A percentile compares a stretch with the other conserved stretches of the same genome.
Evolutionary conservation across 2,113 vertebrate genomes (phyloP).

Genomic region (Paradoxurus hermaphroditus): DNA sequence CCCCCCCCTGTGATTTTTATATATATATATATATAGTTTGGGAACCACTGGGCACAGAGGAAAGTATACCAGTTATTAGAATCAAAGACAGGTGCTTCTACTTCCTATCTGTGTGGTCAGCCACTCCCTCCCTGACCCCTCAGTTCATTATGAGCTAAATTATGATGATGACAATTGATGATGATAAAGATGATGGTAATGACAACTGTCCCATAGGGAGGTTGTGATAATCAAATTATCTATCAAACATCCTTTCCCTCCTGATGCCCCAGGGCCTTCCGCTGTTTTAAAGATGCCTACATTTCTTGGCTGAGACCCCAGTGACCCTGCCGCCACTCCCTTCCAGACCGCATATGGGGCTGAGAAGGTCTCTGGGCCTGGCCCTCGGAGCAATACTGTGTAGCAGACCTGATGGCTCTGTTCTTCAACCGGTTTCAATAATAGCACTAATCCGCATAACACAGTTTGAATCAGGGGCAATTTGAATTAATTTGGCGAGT

Average conservation of each 20-base stretch:
- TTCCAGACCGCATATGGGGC: not conserved
- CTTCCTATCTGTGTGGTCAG: not conserved
- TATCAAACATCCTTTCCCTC: not conserved
- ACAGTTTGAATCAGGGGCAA: not conserved
- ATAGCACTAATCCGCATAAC: not conserved
- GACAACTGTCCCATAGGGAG: not conserved
- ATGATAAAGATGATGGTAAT: not conserved
- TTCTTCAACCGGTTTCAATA: not conserved
- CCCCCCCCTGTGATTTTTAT: too few species aligned
- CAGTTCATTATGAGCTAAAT: not conserved
- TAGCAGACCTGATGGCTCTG: not conserved
- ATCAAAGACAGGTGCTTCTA: not conserved
- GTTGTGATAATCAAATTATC: not conserved
- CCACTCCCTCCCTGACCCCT: too few species aligned
- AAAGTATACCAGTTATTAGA: not conserved
- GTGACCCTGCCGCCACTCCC: not conserved
- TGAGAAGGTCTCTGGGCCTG: not conserved
- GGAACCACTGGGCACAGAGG: not conserved
- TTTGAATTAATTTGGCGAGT: slow-evolving; percentile 45
- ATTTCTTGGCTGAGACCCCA: not conserved
- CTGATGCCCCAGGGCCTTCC: not conserved
- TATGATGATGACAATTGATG: not conserved
- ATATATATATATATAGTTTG: not conserved
- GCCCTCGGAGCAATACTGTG: not conserved
- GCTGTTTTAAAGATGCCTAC: not conserved